Percentiles rank a stretch among this genome's conserved stretches.
Conservation (phyloP, 2,113 vertebrate genomes). For the Eulemur macaco region DNA sequence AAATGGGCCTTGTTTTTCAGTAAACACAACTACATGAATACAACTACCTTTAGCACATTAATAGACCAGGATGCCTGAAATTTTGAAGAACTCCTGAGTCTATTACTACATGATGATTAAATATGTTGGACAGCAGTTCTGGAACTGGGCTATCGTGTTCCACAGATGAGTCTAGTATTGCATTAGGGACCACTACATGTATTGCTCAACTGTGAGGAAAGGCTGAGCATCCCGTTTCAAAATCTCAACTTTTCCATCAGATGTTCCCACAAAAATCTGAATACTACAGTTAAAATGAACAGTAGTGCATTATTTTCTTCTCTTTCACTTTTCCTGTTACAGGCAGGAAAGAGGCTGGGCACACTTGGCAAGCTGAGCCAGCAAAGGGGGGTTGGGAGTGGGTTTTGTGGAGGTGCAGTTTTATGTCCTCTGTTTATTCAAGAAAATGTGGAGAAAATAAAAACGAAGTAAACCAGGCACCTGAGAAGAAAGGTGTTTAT, state of each 20-base stretch:
- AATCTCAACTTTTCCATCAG: slow-evolving; percentile 38
- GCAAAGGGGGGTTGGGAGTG: neutral
- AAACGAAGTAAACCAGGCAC: neutral
- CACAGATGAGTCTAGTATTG: neutral
- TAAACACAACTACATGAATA: neutral
- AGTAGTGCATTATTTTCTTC: neutral
- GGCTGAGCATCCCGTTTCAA: neutral
- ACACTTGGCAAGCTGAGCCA: neutral
- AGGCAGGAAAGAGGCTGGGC: neutral
- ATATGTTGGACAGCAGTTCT: neutral
- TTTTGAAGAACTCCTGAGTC: slow-evolving; percentile 40
- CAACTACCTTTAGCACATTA: neutral
- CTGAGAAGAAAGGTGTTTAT: neutral
- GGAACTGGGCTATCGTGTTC: neutral
- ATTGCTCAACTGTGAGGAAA: slow-evolving; percentile 17
- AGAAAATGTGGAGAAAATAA: neutral
- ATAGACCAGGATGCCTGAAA: neutral
- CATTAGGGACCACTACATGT: neutral
- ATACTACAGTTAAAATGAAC: neutral
- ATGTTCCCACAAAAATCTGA: slow-evolving; percentile 46
- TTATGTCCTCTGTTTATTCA: neutral
- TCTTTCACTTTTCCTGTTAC: neutral
- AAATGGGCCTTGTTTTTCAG: neutral
- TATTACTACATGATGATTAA: neutral
- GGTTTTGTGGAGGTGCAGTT: neutral